phyloP scores from a whole-genome alignment of 2,113 vertebrate genomes.

The Thomomys bottae region DNA sequence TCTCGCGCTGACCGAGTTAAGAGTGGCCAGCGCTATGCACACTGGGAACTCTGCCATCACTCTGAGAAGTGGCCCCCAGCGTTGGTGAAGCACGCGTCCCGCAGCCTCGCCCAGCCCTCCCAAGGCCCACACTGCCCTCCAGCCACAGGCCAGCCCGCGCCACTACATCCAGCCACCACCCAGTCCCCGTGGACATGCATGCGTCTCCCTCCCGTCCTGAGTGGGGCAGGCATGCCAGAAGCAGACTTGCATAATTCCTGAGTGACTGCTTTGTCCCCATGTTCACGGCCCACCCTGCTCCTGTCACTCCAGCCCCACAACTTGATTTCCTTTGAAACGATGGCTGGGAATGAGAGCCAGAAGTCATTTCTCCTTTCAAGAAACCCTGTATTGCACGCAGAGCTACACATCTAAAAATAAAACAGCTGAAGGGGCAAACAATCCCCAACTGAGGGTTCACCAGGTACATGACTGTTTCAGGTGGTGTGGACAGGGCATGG shows the following conservation, averaged over 20 bases:
- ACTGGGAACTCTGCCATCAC: neutral
- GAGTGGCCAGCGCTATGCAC: neutral
- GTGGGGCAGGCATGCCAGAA: neutral
- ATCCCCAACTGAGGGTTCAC: conserved; percentile 9
- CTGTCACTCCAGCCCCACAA: neutral
- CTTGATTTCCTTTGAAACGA: conserved; percentile 6
- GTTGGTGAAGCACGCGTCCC: no score
- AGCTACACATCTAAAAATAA: conserved; percentile 39
- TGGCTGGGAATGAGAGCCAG: neutral
- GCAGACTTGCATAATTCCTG: neutral
- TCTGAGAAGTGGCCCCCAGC: neutral
- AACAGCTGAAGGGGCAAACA: neutral
- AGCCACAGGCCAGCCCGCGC: neutral
- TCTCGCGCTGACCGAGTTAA: neutral
- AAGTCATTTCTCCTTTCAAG: conserved; percentile 36
- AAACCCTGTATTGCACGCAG: conserved; percentile 41
- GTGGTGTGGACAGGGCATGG: conserved; percentile 19
- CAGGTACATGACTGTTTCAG: conserved; percentile 63
- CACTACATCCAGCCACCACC: neutral
- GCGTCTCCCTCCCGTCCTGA: neutral
- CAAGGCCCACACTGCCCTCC: neutral
- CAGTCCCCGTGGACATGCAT: neutral
- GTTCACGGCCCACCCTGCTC: neutral
- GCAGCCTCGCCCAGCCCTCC: neutral
- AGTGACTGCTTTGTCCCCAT: neutral